Conservation (phyloP, 2,797 vertebrate species). For the Merluccius polli region DNA sequence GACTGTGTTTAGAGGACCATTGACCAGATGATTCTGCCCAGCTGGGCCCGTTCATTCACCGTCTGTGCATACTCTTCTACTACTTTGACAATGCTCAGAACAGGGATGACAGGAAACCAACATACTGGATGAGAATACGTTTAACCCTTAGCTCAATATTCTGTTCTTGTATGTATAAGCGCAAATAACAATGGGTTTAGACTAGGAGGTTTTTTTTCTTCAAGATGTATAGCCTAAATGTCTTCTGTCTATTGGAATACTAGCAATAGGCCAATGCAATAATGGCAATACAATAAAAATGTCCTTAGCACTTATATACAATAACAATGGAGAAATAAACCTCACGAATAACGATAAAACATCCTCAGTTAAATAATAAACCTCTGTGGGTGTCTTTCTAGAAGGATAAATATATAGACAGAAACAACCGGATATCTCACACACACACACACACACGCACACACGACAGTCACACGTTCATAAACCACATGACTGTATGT, state of each 20-base stretch:
- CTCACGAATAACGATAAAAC: neutral
- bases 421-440: neutral
- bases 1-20: conserved; percentile 5
- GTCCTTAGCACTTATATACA: neutral
- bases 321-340: neutral
- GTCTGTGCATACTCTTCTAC: neutral
- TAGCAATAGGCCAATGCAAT: too few relatives aligned
- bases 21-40: conserved; percentile 22
- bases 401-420: neutral
- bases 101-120: neutral
- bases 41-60: neutral
- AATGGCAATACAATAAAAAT: too few relatives aligned
- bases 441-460: neutral
- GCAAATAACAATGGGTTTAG: too few relatives aligned
- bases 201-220: too few relatives aligned
- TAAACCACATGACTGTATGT: neutral
- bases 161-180: too few relatives aligned
- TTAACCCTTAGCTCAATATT: neutral
- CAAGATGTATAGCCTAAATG: too few relatives aligned
- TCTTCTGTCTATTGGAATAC: too few relatives aligned
- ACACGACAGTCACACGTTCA: neutral
- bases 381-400: neutral
- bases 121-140: neutral
- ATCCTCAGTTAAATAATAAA: conserved; percentile 7
- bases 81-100: neutral